These are phyloP conservation scores for Apis florea DNA, from an alignment of 1,140 invertebrate species.

Conservation along the genomic window DNA sequence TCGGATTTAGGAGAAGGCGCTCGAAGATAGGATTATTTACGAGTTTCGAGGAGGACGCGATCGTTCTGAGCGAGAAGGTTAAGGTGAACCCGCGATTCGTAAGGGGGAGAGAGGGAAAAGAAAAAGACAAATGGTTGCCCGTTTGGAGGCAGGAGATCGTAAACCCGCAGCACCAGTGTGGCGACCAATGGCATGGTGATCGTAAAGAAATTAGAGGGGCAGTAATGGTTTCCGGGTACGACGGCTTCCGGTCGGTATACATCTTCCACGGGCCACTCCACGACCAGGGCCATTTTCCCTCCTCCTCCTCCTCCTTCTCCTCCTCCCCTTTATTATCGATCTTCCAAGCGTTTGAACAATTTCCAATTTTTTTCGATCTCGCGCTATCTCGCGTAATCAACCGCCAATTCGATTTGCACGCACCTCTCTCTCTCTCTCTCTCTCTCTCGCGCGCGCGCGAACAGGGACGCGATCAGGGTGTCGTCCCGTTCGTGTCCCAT, in stretches of 20 bases:
- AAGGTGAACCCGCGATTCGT: conserved; percentile 34
- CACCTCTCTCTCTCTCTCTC: no score
- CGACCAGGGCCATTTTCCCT: neutral
- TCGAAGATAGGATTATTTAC: conserved; percentile 25
- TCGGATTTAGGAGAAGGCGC: conserved; percentile 13
- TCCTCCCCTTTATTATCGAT: no score
- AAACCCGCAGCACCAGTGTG: conserved; percentile 69
- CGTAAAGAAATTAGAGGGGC: conserved; percentile 81
- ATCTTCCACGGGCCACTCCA: conserved; percentile 69
- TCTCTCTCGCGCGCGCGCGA: conserved; percentile 46
- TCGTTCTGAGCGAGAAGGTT: neutral
- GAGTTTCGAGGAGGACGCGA: no score
- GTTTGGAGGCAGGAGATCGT: conserved; percentile 51
- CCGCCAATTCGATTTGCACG: no score
- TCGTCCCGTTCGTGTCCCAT: conserved; percentile 24
- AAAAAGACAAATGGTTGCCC: conserved; percentile 21
- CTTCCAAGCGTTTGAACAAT: no score
- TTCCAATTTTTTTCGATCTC: no score
- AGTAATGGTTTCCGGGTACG: conserved; percentile 79
- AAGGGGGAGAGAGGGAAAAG: neutral
- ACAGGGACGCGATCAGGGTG: conserved; percentile 63
- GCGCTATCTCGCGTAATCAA: no score
- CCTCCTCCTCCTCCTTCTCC: no score
- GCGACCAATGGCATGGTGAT: conserved; percentile 79
- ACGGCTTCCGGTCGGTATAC: conserved; percentile 78